These are phyloP conservation scores for Streptopelia turtur DNA, from an alignment of 2,797 vertebrate genomes.

Conservation along the genomic window DNA sequence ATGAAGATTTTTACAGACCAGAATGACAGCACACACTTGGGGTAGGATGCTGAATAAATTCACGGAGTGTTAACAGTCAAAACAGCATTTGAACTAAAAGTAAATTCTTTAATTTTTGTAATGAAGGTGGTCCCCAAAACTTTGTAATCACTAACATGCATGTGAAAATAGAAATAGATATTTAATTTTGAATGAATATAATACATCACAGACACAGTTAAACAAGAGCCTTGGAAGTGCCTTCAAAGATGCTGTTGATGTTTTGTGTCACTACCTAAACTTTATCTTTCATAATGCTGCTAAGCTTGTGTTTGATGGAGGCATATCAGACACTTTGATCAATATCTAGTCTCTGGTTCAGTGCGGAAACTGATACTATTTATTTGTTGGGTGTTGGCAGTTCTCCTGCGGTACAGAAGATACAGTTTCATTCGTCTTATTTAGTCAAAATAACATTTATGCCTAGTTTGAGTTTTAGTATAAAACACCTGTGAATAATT, in stretches of 20 bases:
- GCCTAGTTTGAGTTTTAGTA: neutral
- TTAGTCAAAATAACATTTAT: conserved; percentile 33
- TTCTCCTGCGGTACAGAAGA: neutral
- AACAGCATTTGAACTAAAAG: neutral
- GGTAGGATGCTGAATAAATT: neutral
- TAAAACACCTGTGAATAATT: conserved; percentile 17
- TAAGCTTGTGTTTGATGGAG: neutral
- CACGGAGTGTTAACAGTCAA: neutral
- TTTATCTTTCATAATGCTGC: neutral
- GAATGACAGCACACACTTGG: neutral
- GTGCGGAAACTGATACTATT: neutral
- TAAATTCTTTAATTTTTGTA: neutral
- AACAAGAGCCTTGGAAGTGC: neutral
- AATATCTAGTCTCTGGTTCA: neutral
- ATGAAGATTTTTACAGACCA: neutral
- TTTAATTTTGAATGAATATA: neutral
- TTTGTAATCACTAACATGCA: neutral
- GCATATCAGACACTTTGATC: neutral
- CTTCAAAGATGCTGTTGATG: neutral
- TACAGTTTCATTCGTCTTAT: neutral
- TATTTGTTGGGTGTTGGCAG: neutral
- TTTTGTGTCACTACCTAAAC: neutral
- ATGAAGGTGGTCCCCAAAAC: neutral
- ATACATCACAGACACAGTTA: neutral
- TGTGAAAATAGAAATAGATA: neutral